A percentile compares a stretch with the other conserved stretches of the same genome.
These are phyloP conservation scores for Pollenia amentaria DNA, from an alignment of 2,888 invertebrate species.

Conservation along the genomic window DNA sequence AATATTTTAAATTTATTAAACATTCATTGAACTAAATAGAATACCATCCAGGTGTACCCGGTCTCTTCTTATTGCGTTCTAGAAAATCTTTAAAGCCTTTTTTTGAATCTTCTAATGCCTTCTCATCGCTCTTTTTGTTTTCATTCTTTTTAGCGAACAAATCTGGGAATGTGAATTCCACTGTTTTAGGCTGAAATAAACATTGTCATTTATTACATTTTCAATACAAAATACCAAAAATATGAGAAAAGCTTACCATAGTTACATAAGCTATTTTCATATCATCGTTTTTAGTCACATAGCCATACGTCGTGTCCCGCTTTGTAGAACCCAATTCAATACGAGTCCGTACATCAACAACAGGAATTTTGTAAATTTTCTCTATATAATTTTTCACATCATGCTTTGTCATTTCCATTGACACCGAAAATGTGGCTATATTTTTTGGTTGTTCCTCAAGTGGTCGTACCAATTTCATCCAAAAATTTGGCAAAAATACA, in stretches of 20 bases:
- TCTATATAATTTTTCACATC: slow-evolving; percentile 97
- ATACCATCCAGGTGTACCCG: slow-evolving; percentile 92
- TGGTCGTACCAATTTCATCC: slow-evolving; percentile 95
- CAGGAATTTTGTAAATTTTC: slow-evolving; percentile 96
- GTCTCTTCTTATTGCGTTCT: slow-evolving; percentile 88
- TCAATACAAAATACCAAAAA: neutral
- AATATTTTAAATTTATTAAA: slow-evolving; percentile 55
- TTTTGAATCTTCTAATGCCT: slow-evolving; percentile 88
- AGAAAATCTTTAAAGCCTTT: slow-evolving; percentile 87
- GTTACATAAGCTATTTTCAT: slow-evolving; percentile 91
- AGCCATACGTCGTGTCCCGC: slow-evolving; percentile 87
- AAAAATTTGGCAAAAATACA: slow-evolving; percentile 97
- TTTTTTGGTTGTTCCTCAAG: slow-evolving; percentile 89
- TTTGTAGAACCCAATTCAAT: slow-evolving; percentile 89
- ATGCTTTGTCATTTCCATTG: slow-evolving; percentile 95
- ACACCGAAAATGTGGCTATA: slow-evolving; percentile 94
- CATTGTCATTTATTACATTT: neutral
- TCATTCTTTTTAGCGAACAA: slow-evolving; percentile 86
- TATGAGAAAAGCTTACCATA: slow-evolving; percentile 87
- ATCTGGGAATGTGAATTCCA: slow-evolving; percentile 91
- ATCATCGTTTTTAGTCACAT: slow-evolving; percentile 93
- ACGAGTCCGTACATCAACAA: slow-evolving; percentile 90
- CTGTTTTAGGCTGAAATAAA: slow-evolving; percentile 87
- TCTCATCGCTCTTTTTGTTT: slow-evolving; percentile 87
- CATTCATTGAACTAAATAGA: slow-evolving; percentile 85